phyloP scores from a whole-genome alignment of 2,888 invertebrate genomes.

The Drosophila meridionalis region DNA sequence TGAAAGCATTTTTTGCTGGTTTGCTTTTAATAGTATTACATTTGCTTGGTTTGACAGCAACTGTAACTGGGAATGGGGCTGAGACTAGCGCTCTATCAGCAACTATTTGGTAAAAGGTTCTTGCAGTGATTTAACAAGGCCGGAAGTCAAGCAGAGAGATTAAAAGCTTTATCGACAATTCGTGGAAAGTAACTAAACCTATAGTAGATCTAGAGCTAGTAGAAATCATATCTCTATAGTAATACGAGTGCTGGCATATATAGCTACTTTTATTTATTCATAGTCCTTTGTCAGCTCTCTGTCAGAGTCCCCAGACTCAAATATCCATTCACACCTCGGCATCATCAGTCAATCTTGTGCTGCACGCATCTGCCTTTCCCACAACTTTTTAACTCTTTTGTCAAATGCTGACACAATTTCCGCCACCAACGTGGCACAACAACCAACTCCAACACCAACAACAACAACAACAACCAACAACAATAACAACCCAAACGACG shows the following conservation, averaged over 20 bases:
- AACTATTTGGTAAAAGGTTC: constrained; percentile 15
- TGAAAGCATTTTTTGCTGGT: constrained; percentile 61
- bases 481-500: constrained; percentile 27
- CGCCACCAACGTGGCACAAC: constrained; percentile 62
- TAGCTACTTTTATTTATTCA: constrained; percentile 26
- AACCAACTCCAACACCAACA: constrained; percentile 23
- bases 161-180: constrained; percentile 1
- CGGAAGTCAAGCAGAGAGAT: constrained; percentile 5
- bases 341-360: constrained; percentile 45
- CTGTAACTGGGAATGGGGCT: background rate
- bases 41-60: constrained; percentile 41
- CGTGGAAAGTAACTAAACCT: background rate
- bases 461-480: constrained; percentile 31
- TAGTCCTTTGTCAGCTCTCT: constrained; percentile 16
- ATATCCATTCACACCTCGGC: constrained; percentile 63
- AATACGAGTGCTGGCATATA: background rate
- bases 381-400: constrained; percentile 78
- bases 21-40: constrained; percentile 61
- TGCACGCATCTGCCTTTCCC: constrained; percentile 61
- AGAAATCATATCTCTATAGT: background rate
- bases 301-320: constrained; percentile 3
- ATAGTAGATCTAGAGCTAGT: background rate
- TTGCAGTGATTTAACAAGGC: constrained; percentile 15
- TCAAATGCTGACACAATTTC: constrained; percentile 70
- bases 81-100: background rate